A percentile compares a stretch with the other conserved stretches of the same genome.
These are phyloP conservation scores for Acrossocheilus fasciatus DNA, from an alignment of 2,797 vertebrate genomes.

Conservation along the genomic window DNA sequence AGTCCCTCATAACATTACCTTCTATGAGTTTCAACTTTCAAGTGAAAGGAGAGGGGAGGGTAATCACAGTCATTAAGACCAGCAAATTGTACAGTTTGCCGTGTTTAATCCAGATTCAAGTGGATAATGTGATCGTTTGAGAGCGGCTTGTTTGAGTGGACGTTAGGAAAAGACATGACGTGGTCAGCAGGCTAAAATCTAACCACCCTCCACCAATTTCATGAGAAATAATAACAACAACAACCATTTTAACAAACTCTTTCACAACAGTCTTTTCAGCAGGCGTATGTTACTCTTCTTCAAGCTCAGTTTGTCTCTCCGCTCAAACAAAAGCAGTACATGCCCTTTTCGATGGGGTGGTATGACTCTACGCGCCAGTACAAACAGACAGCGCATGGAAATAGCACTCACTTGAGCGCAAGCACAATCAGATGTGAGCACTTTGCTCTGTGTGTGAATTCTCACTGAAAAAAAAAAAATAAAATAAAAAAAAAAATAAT, in stretches of 20 bases:
- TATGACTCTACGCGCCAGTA: not conserved
- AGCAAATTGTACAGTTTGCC: constrained; percentile 34
- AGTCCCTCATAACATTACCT: constrained; percentile 96
- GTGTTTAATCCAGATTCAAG: constrained; percentile 29
- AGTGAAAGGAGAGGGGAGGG: constrained; percentile 59
- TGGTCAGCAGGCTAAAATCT: not conserved
- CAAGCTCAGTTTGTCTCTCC: not conserved
- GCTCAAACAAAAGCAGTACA: not conserved
- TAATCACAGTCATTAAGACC: constrained; percentile 50
- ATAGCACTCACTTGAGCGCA: not conserved
- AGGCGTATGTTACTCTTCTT: no score
- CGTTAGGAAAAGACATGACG: not conserved
- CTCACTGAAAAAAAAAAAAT: no score
- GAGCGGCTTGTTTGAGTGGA: constrained; percentile 21
- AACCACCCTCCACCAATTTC: not conserved
- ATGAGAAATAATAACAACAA: not conserved
- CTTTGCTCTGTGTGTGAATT: not conserved
- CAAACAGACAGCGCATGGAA: not conserved
- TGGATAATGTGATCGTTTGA: constrained; percentile 42
- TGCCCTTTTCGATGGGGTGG: not conserved
- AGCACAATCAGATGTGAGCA: not conserved
- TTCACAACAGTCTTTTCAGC: not conserved
- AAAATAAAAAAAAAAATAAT: no score
- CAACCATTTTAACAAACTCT: not conserved
- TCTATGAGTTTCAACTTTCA: constrained; percentile 95